Evolutionary conservation across 2,113 vertebrate species (phyloP).

Genomic region (Platysteira castanea): DNA sequence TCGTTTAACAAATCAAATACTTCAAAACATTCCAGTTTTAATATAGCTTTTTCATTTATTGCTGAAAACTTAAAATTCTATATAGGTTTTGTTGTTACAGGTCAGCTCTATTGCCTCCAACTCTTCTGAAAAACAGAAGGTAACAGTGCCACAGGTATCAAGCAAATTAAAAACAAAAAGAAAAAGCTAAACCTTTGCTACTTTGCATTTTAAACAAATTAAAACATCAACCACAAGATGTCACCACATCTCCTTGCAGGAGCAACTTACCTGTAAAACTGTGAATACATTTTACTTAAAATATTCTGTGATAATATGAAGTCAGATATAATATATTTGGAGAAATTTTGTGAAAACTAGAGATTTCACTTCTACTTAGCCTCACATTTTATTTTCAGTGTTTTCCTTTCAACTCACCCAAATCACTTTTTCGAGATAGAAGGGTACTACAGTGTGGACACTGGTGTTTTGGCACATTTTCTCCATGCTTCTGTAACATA

Average conservation of each 20-base stretch:
- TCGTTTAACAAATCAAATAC: neutral
- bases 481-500: conserved; percentile 61
- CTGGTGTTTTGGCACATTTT: conserved; percentile 64
- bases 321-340: neutral
- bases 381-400: neutral
- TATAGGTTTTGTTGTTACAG: neutral
- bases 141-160: neutral
- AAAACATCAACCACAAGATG: conserved; percentile 57
- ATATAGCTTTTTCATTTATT: neutral
- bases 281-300: neutral
- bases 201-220: neutral
- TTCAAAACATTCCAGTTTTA: neutral
- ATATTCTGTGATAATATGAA: neutral
- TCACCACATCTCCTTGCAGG: conserved; percentile 24
- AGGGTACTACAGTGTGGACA: conserved; percentile 52
- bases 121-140: neutral
- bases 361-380: neutral
- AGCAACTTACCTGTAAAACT: neutral
- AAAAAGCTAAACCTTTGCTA: neutral
- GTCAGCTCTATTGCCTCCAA: neutral
- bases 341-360: neutral
- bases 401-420: conserved; percentile 62
- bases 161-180: neutral
- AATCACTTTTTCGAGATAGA: conserved; percentile 66
- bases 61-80: neutral